Base-by-base conservation (phyloP, 2,888 invertebrate genomes). In the Candidula unifasciata region DNA sequence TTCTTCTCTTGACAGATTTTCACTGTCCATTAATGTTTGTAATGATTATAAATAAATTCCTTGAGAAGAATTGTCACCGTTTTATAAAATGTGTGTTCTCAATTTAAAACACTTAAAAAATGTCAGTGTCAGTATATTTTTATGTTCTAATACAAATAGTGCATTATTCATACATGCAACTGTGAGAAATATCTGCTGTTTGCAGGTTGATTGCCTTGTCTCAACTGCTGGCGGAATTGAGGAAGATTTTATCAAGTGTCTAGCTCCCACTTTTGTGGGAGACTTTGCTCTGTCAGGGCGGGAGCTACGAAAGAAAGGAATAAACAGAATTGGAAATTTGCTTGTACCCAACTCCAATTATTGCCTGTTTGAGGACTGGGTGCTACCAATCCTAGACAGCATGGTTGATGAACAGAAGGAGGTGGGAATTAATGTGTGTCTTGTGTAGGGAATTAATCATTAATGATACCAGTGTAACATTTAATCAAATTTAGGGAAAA, bases 281-380 rank as follows among this genome's bases (percentile, higher is more conserved):
- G 97, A 98, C 91, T 99, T 99, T 93, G 95, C 96, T 91, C 94
- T 98, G 82, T 95, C 96, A 89, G 99, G 98, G 0, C 96, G 89
- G 57, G 91, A 91, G 64, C 95, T 99, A 30, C 95, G 99, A 81
- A 96, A 97, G 24, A 95, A 96, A 81, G 99, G 98, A 8, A 96
- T 98, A 81, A 98, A 98, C 93, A 94, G 97, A 88, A 97, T 97
- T 88, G 97, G 97, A 64, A 99, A 99, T 94, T 95, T 99, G 71
- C 95, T 99, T 77, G 98, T 99, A 0, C 99, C 99, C 0, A 99
- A 99, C 94, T 96, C 98, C 90, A 99, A 99, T 94, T 99, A 99
- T 93, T 99, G 99, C 92, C 95, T 96, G 89, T 99, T 99, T 94
- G 99, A 99, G 94, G 97, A 98, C 92, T 99, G 99, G 99, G 95